Conservation (phyloP, 2,113 vertebrate genomes). For the Misgurnus mizolepis region DNA sequence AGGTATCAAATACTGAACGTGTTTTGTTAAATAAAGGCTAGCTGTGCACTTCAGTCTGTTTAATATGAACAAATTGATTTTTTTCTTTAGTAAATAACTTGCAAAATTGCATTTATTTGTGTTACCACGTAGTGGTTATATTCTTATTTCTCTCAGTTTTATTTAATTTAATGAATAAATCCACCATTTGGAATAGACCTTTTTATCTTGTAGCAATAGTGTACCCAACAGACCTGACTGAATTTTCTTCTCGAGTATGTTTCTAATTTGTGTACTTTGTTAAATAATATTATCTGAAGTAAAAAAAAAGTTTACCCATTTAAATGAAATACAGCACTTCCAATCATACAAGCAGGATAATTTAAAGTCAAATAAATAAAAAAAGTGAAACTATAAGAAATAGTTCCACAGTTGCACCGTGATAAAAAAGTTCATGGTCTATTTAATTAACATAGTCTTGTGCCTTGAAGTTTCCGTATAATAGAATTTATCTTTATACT, state of each 20-base stretch:
- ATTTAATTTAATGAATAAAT: constrained; percentile 18
- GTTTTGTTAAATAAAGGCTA: constrained; percentile 24
- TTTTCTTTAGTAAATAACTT: constrained; percentile 19
- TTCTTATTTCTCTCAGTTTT: not conserved
- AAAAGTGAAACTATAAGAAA: constrained; percentile 42
- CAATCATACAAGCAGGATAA: constrained; percentile 31
- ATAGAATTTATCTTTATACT: constrained; percentile 62
- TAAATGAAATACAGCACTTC: constrained; percentile 46
- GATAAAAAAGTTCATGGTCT: constrained; percentile 58
- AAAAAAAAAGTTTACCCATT: constrained; percentile 25
- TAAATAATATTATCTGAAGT: constrained; percentile 35
- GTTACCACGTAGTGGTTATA: constrained; percentile 25
- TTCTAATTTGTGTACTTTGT: constrained; percentile 43
- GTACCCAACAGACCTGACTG: constrained; percentile 50
- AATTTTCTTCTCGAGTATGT: constrained; percentile 44
- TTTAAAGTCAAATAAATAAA: constrained; percentile 39
- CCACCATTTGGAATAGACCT: constrained; percentile 44
- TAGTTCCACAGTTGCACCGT: constrained; percentile 48
- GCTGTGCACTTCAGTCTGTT: constrained; percentile 41
- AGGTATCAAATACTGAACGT: constrained; percentile 33
- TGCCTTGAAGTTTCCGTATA: constrained; percentile 67
- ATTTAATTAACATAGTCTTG: constrained; percentile 67
- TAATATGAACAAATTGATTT: constrained; percentile 2
- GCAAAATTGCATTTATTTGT: constrained; percentile 13
- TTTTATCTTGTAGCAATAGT: constrained; percentile 58